These are phyloP conservation scores for Characodon lateralis DNA, from an alignment of 2,797 vertebrate species.

Conservation along the genomic window DNA sequence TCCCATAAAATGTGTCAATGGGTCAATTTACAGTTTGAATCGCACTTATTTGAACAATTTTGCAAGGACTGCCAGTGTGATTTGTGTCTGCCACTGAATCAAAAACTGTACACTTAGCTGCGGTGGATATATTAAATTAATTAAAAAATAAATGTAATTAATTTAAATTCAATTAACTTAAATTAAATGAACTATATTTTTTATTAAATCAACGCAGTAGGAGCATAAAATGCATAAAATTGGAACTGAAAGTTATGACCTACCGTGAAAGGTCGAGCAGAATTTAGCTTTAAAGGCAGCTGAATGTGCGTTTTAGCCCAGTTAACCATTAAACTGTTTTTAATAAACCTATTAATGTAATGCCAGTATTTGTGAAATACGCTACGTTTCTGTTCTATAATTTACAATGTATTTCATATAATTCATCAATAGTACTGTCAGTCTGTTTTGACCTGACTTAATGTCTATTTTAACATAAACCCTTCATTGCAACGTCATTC, in stretches of 20 bases:
- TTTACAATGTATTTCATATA: not conserved
- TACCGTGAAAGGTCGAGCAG: not conserved
- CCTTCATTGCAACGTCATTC: not conserved
- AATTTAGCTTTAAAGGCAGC: slow-evolving; percentile 6
- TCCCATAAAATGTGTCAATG: no score
- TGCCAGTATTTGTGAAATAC: not conserved
- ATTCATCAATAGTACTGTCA: not conserved
- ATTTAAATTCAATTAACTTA: no score
- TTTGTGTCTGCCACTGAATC: not conserved
- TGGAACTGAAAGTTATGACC: not conserved
- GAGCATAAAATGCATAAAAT: not conserved
- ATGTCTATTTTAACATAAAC: not conserved
- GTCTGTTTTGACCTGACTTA: not conserved
- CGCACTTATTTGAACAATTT: no score
- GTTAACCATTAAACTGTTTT: not conserved
- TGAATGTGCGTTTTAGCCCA: slow-evolving; percentile 3
- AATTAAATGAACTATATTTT: no score
- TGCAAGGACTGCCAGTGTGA: no score
- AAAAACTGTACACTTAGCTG: no score
- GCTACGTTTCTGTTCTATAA: no score
- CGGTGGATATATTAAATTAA: no score
- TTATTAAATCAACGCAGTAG: no score
- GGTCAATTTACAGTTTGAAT: no score
- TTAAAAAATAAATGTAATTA: no score
- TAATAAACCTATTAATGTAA: not conserved